Evolutionary conservation across 2,888 invertebrate genomes (phyloP).

Genomic region (Copidosoma aretas): DNA sequence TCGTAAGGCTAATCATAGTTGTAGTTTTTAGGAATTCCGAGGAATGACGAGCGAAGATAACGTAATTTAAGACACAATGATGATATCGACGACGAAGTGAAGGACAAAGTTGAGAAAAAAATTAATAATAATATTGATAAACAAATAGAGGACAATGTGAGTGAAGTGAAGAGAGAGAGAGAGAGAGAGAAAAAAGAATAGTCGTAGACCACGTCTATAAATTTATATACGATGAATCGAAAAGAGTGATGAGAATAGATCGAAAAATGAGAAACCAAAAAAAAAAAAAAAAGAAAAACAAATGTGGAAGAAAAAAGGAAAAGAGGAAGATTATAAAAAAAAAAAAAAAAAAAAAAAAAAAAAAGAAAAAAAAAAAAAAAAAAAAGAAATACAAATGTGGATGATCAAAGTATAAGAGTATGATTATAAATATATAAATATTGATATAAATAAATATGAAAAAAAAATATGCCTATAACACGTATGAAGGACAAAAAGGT

Average conservation of each 20-base stretch:
- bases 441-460: conserved; percentile 9
- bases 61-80: neutral
- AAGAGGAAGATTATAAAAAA: conserved; percentile 21
- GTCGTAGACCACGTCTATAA: neutral
- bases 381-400: conserved; percentile 14
- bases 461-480: conserved; percentile 32
- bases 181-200: neutral
- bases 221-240: conserved; percentile 31
- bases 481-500: conserved; percentile 27
- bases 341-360: conserved; percentile 14
- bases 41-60: conserved; percentile 7
- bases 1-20: conserved; percentile 3
- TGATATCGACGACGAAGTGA: conserved; percentile 1
- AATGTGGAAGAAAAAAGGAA: conserved; percentile 22
- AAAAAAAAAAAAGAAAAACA: conserved; percentile 7
- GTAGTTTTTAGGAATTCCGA: conserved; percentile 10
- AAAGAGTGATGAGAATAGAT: conserved; percentile 1
- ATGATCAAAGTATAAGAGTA: conserved; percentile 24
- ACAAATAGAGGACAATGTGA: conserved; percentile 1
- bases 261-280: no score
- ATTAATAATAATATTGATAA: neutral
- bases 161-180: neutral
- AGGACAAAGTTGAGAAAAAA: neutral
- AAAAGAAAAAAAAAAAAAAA: conserved; percentile 1
- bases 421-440: conserved; percentile 21